Base-by-base conservation (phyloP, 2,888 invertebrate species). In the Hydropsyche betteni region DNA sequence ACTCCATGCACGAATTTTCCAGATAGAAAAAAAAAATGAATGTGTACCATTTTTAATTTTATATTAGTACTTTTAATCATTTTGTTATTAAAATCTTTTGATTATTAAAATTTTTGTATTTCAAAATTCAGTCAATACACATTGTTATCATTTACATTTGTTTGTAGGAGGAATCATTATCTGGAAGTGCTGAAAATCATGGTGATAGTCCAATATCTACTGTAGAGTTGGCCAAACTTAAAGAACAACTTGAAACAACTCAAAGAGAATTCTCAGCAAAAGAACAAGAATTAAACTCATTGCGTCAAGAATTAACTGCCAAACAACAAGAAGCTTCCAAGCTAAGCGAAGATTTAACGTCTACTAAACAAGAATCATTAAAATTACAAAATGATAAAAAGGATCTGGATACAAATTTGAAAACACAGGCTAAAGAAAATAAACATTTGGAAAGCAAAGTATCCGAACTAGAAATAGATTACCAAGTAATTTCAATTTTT, bases 401-500 rank as follows among this genome's bases (percentile, higher is more conserved):
- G 80, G 91, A 92, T 80, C 84, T 90, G 51, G 91, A 92, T 80
- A 88, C 86, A 68, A 90, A 91, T 80, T 85, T 88, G 77, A 88
- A 89, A 83, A 85, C 86, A 50, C 88, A 89, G 80, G 88, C 87
- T 81, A 91, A 90, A 81, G 91, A 92, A 80, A 89, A 90, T 34
- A 85, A 87, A 68, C 90, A 90, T 78, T 88, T 91, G 84, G 91
- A 92, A 82, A 89, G 88, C 68, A 92, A 91, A 82, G 85, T 89
- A 10, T 85, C 87, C 0, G 90, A 91, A 80, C 82, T 91, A 53
- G 91, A 91, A 80, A 86, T 85, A 58, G 91, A 91, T 81, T 81
- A 91, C 69, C 87, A 88, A 84, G 89, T 88, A 84, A 80, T 68
- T 68, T 55, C 8, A 68, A 36, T 44, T 68, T 8, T 44, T 44